These are phyloP conservation scores for Podilymbus podiceps DNA, from an alignment of 2,113 vertebrate genomes.

Conservation along the genomic window DNA sequence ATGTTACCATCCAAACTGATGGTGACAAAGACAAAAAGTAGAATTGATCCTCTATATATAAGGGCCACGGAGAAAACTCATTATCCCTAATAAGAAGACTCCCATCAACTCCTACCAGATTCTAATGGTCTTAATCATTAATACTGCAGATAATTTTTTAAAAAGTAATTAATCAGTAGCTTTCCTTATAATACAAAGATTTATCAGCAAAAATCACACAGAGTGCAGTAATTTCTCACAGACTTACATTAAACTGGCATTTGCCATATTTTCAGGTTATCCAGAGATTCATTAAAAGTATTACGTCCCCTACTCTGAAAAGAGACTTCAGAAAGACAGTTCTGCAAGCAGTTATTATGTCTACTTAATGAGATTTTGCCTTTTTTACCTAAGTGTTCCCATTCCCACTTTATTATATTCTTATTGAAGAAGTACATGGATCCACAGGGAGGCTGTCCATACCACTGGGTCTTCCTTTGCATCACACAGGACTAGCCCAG, in stretches of 20 bases:
- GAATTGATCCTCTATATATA: background rate
- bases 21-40: background rate
- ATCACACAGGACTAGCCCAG: background rate
- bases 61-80: background rate
- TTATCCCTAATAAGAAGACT: background rate
- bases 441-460: background rate
- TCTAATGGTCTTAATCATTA: background rate
- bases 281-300: background rate
- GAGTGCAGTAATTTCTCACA: background rate
- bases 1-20: background rate
- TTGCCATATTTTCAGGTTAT: background rate
- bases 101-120: background rate
- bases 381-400: background rate
- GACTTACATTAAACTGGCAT: background rate
- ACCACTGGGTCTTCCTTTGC: accelerated
- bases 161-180: background rate
- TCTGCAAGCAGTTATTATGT: background rate
- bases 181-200: background rate
- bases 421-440: background rate
- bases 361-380: background rate
- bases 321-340: background rate
- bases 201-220: background rate
- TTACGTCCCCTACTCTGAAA: background rate
- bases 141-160: background rate
- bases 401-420: background rate